Conservation (phyloP, 2,888 invertebrate species). For the Phaonia tiefii region DNA sequence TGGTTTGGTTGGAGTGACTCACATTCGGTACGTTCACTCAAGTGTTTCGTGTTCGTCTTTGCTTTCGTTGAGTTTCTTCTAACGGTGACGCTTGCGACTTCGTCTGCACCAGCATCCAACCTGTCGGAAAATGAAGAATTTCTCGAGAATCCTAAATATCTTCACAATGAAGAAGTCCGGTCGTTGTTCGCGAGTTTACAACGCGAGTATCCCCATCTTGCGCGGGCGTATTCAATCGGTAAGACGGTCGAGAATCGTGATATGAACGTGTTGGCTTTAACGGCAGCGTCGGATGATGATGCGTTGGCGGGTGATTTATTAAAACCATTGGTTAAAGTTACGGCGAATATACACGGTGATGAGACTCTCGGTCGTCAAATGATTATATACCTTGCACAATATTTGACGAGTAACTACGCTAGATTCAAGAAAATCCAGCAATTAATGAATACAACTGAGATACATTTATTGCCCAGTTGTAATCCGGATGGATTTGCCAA, state of each 20-base stretch:
- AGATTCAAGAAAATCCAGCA: conserved; percentile 85
- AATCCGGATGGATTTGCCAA: conserved; percentile 97
- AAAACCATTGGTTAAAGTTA: conserved; percentile 94
- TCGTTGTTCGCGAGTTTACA: conserved; percentile 84
- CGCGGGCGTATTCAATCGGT: conserved; percentile 89
- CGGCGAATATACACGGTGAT: conserved; percentile 98
- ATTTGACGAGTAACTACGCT: conserved; percentile 89
- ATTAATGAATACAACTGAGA: conserved; percentile 88
- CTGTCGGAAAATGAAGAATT: conserved; percentile 73
- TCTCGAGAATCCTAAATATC: conserved; percentile 82
- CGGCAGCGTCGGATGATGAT: conserved; percentile 49
- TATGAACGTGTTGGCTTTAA: conserved; percentile 86
- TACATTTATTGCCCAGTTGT: conserved; percentile 96
- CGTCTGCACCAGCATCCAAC: conserved; percentile 21
- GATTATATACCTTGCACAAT: conserved; percentile 89
- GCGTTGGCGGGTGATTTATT: conserved; percentile 78
- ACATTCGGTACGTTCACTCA: not conserved
- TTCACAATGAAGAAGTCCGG: conserved; percentile 86
- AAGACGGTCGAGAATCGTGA: conserved; percentile 90
- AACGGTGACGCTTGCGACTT: conserved; percentile 5
- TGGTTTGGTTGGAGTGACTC: conserved; percentile 49
- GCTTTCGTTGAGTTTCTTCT: conserved; percentile 3
- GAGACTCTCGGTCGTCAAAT: conserved; percentile 93
- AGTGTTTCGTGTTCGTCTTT: not conserved
- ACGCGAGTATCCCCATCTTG: conserved; percentile 85